Percentiles rank a stretch among this genome's conserved stretches.
phyloP scores from a whole-genome alignment of 2,797 vertebrate species.

The Hyperoplus lanceolatus region DNA sequence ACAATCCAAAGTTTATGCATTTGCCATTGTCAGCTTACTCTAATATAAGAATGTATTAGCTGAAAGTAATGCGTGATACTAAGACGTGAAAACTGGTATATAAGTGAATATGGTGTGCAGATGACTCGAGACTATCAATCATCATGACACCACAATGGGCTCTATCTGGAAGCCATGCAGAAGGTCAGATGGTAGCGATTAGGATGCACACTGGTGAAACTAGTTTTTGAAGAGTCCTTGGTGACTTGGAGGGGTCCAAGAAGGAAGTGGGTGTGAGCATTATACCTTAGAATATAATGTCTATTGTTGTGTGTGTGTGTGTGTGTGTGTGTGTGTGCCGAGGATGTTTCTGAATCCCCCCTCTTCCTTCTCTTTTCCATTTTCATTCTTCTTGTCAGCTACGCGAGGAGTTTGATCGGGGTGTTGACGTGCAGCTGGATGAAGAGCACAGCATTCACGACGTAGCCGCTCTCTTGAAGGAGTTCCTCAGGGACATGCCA shows the following conservation, averaged over 20 bases:
- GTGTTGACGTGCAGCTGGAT: conserved; percentile 90
- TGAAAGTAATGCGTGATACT: not conserved
- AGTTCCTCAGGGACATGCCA: conserved; percentile 96
- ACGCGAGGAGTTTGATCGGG: conserved; percentile 95
- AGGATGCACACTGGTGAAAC: conserved; percentile 31
- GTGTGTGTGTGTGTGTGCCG: conserved; percentile 27
- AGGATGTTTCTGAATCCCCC: conserved; percentile 56
- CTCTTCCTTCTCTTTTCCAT: conserved; percentile 27
- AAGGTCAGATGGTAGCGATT: conserved; percentile 45
- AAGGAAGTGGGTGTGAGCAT: conserved; percentile 37
- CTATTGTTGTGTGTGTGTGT: conserved; percentile 22
- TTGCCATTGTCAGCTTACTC: not conserved
- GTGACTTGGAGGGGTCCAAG: conserved; percentile 23
- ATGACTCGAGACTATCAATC: not conserved
- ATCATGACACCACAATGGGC: not conserved
- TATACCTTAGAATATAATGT: too few relatives aligned
- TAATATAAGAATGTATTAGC: not conserved
- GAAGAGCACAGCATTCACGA: conserved; percentile 96
- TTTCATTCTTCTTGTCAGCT: conserved; percentile 79
- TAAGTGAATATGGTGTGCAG: not conserved
- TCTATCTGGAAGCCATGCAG: conserved; percentile 39
- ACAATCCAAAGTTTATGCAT: conserved; percentile 21
- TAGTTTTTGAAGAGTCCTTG: conserved; percentile 16
- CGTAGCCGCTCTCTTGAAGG: conserved; percentile 94
- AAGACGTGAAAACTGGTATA: not conserved